Conservation (phyloP, 2,888 invertebrate genomes). For the Asteroscopus sphinx region DNA sequence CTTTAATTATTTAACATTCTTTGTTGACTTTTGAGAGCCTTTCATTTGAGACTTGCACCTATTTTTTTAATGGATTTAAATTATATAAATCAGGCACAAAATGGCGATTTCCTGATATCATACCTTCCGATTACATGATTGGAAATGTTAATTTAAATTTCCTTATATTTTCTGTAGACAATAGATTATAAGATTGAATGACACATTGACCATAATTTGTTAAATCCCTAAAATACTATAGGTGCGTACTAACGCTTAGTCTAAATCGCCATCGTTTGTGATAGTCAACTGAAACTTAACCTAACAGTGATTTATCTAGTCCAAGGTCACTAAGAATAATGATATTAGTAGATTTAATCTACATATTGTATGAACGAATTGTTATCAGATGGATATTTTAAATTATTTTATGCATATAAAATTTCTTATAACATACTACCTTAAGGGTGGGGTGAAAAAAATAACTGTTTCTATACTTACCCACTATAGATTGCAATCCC, state of each 20-base stretch:
- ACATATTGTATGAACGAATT: slow-evolving; percentile 65
- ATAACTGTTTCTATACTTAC: slow-evolving; percentile 75
- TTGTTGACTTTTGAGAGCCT: slow-evolving; percentile 61
- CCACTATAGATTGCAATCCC: slow-evolving; percentile 59
- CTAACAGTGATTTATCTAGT: slow-evolving; percentile 75
- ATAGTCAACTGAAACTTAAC: slow-evolving; percentile 67
- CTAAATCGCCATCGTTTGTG: slow-evolving; percentile 54
- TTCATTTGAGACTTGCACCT: slow-evolving; percentile 83
- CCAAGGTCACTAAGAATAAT: slow-evolving; percentile 70
- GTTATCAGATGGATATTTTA: slow-evolving; percentile 66
- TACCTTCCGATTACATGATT: slow-evolving; percentile 29
- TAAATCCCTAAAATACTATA: slow-evolving; percentile 48
- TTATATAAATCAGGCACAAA: slow-evolving; percentile 20
- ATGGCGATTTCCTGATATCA: slow-evolving; percentile 6
- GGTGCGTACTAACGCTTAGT: slow-evolving; percentile 63
- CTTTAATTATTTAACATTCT: slow-evolving; percentile 47
- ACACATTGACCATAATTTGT: slow-evolving; percentile 34
- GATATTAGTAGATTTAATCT: slow-evolving; percentile 84
- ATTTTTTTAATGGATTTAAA: slow-evolving; percentile 61
- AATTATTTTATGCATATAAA: slow-evolving; percentile 70
- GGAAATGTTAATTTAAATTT: slow-evolving; percentile 11
- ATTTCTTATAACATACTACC: slow-evolving; percentile 71
- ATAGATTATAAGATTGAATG: slow-evolving; percentile 6
- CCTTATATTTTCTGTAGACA: slow-evolving; percentile 5
- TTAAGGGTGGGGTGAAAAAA: slow-evolving; percentile 73